Base-by-base conservation (phyloP, 2,888 invertebrate species). In the Cheilosia grossa region DNA sequence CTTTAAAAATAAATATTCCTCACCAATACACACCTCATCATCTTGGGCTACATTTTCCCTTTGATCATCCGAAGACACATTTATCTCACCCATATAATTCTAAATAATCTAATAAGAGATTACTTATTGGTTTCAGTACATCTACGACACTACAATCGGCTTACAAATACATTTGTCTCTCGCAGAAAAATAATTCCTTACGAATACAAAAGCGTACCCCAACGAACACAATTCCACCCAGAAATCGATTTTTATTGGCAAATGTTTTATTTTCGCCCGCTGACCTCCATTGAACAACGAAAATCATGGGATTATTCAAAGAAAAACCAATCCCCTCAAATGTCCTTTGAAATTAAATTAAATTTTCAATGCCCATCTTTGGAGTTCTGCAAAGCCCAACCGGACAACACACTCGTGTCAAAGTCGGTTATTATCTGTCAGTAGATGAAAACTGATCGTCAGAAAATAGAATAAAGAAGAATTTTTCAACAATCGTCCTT, bases 331-430 rank as follows among this genome's bases (percentile, higher is more conserved):
- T 63, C 33, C 37, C 24, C n/a, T 24, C 15, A 19, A 74, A 74
- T 69, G 67, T 64, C 75, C 75, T 75, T 81, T 64, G 67, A 63
- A 81, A 81, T 75, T 75, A 81, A 81, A 81, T 75, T 81, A 81
- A 81, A 75, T 81, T 69, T 75, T 42, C 67, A 33, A 69, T 56
- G 56, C 59, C 59, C 64, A 53, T 58, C 40, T 54, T 40, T n/a
- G 53, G 53, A 37, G 63, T 15, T 15, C 2, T 56, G 30, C 51
- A 56, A 63, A 54, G 33, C 42, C 42, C 19, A 24, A 15, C n/a
- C 49, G n/a, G 49, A 49, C 58, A 80, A 49, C 53, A 37, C 37
- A 30, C 37, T 7, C 30, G 73, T 61, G 74, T 67, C 80, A 74
- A 80, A 74, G 74, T 30, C 77, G 44, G 81, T 77, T 66, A 82